Percentiles rank a stretch among this genome's conserved stretches.
Conservation (phyloP, 2,888 invertebrate genomes). For the Netelia inedita region DNA sequence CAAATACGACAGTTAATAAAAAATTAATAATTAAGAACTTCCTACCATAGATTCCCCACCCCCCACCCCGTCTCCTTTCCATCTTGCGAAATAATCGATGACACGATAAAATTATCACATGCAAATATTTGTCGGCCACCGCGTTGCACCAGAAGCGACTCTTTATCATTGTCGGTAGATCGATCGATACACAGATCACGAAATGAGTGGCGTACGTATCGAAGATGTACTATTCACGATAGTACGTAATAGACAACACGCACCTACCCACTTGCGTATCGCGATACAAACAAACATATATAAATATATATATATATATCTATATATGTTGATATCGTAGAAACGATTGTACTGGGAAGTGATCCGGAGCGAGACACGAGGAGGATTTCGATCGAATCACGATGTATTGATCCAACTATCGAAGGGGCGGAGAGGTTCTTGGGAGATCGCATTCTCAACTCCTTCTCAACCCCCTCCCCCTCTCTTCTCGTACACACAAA, state of each 20-base stretch:
- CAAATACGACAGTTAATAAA: background rate
- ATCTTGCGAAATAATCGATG: slow-evolving; percentile 41
- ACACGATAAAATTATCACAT: slow-evolving; percentile 56
- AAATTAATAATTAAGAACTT: background rate
- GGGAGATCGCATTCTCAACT: slow-evolving; percentile 39
- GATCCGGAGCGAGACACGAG: slow-evolving; percentile 49
- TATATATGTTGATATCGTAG: slow-evolving; percentile 5
- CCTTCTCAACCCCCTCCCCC: no score
- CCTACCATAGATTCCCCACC: no score
- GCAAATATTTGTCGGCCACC: slow-evolving; percentile 71
- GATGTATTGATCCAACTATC: slow-evolving; percentile 53
- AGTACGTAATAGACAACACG: slow-evolving; percentile 36
- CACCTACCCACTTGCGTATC: background rate
- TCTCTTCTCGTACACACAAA: background rate
- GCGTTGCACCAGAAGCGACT: slow-evolving; percentile 35
- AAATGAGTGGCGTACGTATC: slow-evolving; percentile 46
- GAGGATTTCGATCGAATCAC: slow-evolving; percentile 59
- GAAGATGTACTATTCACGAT: slow-evolving; percentile 46
- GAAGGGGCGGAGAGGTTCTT: slow-evolving; percentile 54
- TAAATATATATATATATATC: background rate
- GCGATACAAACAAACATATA: background rate
- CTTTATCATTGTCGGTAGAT: slow-evolving; percentile 46
- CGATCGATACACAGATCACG: slow-evolving; percentile 59
- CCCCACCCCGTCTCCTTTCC: no score
- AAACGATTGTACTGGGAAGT: slow-evolving; percentile 42